Conservation (phyloP, 2,113 vertebrate genomes). For the Anser cygnoides region DNA sequence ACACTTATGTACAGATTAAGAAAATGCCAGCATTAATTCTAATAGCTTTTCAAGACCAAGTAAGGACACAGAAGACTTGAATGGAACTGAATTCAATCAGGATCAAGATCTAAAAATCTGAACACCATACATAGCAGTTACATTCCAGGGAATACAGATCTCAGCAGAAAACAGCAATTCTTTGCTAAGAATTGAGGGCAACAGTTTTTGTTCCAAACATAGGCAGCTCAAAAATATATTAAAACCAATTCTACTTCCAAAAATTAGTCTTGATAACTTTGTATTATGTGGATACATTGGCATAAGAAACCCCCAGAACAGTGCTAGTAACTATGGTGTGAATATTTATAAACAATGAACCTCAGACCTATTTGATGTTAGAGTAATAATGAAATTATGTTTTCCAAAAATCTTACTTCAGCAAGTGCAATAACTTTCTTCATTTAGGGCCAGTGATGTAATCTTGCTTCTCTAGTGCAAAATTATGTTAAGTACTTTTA, state of each 20-base stretch:
- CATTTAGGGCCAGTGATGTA: background rate
- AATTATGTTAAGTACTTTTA: background rate
- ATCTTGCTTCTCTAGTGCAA: background rate
- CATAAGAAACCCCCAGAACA: background rate
- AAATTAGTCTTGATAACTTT: background rate
- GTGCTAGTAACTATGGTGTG: background rate
- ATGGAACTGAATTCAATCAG: background rate
- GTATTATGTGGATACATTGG: background rate
- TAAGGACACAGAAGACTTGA: background rate
- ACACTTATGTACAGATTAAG: background rate
- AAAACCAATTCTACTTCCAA: background rate
- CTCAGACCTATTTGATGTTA: background rate
- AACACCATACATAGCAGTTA: background rate
- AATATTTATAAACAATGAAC: background rate
- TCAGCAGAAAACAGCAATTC: background rate
- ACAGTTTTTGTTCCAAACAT: background rate
- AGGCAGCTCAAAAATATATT: background rate
- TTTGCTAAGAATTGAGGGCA: background rate
- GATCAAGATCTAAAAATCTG: background rate
- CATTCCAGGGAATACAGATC: background rate
- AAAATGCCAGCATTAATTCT: background rate
- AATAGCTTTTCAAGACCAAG: background rate
- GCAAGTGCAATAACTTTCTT: background rate
- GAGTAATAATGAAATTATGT: background rate
- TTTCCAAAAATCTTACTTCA: background rate